Evolutionary conservation across 2,113 vertebrate species (phyloP).

Genomic region (Pseudorhombus dupliciocellatus): DNA sequence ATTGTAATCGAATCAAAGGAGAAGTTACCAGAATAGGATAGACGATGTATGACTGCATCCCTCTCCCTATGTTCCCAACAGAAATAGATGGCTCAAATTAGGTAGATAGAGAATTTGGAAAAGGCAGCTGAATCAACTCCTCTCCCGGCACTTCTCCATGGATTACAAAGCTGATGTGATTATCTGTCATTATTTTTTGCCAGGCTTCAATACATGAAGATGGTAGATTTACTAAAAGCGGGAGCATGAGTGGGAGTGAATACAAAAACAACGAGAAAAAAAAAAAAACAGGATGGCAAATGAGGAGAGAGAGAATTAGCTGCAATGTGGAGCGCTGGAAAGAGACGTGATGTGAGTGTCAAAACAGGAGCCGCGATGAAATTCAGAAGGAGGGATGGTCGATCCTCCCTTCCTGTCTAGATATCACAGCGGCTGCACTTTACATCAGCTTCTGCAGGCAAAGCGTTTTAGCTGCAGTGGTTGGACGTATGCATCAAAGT

Average conservation of each 20-base stretch:
- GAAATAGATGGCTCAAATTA: conserved; percentile 37
- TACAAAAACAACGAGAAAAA: conserved; percentile 1
- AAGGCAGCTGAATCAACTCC: conserved; percentile 67
- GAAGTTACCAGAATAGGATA: conserved; percentile 20
- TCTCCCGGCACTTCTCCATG: conserved; percentile 56
- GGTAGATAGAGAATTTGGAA: conserved; percentile 43
- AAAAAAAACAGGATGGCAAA: conserved; percentile 39
- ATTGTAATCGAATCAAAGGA: conserved; percentile 25
- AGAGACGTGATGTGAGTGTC: conserved; percentile 52
- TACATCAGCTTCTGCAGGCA: conserved; percentile 62
- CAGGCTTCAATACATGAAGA: conserved; percentile 65
- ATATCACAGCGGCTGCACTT: conserved; percentile 61
- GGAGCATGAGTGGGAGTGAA: conserved; percentile 44
- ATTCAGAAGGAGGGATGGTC: conserved; percentile 35
- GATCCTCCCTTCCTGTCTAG: conserved; percentile 46
- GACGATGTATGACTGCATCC: conserved; percentile 15
- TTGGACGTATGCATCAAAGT: conserved; percentile 54
- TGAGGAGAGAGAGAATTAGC: conserved; percentile 50
- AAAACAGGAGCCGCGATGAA: conserved; percentile 52
- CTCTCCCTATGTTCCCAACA: conserved; percentile 14
- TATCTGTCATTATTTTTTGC: conserved; percentile 74
- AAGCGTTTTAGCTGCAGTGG: conserved; percentile 55
- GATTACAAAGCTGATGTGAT: conserved; percentile 76
- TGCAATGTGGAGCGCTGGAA: conserved; percentile 16
- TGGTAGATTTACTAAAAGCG: conserved; percentile 56